Conservation (phyloP, 2,113 vertebrate genomes). For the Carollia perspicillata region DNA sequence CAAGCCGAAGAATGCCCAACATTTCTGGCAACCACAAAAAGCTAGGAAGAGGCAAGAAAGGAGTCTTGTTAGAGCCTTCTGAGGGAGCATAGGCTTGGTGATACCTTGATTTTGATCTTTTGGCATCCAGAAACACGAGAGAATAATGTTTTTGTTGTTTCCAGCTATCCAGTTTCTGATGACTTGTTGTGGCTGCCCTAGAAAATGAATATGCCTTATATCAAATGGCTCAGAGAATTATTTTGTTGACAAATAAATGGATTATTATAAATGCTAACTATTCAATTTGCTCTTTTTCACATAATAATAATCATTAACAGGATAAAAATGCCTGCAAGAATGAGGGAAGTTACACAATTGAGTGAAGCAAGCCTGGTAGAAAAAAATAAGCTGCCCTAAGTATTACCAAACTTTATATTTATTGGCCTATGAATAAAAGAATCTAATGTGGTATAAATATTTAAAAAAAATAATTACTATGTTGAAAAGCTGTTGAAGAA, state of each 20-base stretch:
- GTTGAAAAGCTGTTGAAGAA: neutral
- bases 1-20: neutral
- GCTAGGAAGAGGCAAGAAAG: neutral
- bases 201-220: neutral
- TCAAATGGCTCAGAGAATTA: neutral
- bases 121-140: neutral
- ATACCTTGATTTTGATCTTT: neutral
- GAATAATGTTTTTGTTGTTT: neutral
- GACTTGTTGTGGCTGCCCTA: neutral
- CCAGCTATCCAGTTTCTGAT: neutral
- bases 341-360: neutral
- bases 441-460: neutral
- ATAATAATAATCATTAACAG: too few relatives aligned
- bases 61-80: neutral
- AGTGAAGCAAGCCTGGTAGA: neutral
- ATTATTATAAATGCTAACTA: too few relatives aligned
- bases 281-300: too few relatives aligned
- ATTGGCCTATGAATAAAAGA: neutral
- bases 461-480: neutral
- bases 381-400: neutral
- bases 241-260: too few relatives aligned
- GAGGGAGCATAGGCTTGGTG: neutral
- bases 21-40: neutral
- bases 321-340: neutral
- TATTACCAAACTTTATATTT: neutral